phyloP scores from a whole-genome alignment of 2,113 vertebrate genomes.

The Peromyscus californicus region DNA sequence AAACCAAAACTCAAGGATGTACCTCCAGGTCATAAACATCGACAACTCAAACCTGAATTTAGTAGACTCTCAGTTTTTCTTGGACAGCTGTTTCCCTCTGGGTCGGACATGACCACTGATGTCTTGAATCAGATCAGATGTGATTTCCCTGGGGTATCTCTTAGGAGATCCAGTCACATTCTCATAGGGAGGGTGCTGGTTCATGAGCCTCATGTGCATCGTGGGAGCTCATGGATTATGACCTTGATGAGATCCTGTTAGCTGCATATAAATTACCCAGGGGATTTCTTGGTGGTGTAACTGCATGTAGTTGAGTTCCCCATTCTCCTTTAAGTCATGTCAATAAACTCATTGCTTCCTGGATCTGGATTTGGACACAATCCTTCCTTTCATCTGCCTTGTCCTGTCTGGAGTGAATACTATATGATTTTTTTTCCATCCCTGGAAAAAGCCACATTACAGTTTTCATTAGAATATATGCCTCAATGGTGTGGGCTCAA shows the following conservation, averaged over 20 bases:
- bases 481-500: not conserved
- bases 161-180: not conserved
- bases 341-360: not conserved
- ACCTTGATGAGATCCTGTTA: not conserved
- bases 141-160: too few species aligned
- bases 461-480: not conserved
- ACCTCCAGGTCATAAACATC: not conserved
- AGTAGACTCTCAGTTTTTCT: not conserved
- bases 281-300: not conserved
- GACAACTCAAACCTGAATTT: not conserved
- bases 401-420: not conserved
- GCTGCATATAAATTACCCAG: too few species aligned
- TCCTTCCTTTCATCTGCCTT: not conserved
- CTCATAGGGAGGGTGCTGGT: not conserved
- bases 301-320: not conserved
- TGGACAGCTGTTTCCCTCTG: not conserved
- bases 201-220: not conserved
- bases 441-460: not conserved
- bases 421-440: not conserved
- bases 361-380: not conserved
- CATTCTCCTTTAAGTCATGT: too few species aligned
- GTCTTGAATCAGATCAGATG: not conserved
- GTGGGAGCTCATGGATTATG: too few species aligned
- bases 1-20: too few species aligned
- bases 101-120: not conserved